Evolutionary conservation across 2,113 vertebrate genomes (phyloP), one percentile per base, ranked within the genome.

Genomic region (Podilymbus podiceps): DNA sequence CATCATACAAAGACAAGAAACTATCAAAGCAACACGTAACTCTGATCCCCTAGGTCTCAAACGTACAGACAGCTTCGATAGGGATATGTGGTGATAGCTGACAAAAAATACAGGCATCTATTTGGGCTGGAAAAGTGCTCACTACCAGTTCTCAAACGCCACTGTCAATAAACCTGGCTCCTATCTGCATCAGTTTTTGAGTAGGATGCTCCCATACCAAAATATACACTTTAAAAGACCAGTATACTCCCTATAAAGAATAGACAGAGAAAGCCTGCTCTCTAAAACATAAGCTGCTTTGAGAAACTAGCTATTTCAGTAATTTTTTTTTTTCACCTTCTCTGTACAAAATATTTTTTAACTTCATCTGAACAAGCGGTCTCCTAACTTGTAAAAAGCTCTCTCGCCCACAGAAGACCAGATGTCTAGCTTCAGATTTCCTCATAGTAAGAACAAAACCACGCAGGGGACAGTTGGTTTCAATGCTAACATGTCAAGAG

Each of bases 401-500:
- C 82, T 69, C 42, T 86, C 58, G 8, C 92, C 90, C 92, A 86
- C 88, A 92, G 88, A 75, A 44, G 47, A 93, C 79, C 96, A 95
- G 92, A 94, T 96, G 90, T 95, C 52, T 49, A 71, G 56, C 75
- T 92, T 94, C 59, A 92, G 92, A 60, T 42, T 74, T 31, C 79
- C 88, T 90, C 49, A 27, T 4, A 88, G 75, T 23, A 80, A 95
- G 88, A 93, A 22, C 63, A 93, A 96, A 95, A 95, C 58, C 84
- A 92, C 17, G 1, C 3, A 6, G 59, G 42, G 66, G 82, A 90
- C 95, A 96, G 92, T 93, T 96, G 92, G 93, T 93, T 96, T 95
- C 35, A 25, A 90, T 69, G 76, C 31, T 92, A 90, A 94, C 79
- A 90, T 78, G 72, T 93, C 95, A 94, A 88, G 90, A 87, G 85